Percentiles rank a stretch among this genome's conserved stretches.
phyloP scores from a whole-genome alignment of 2,113 vertebrate species.

The Tauraco erythrolophus region DNA sequence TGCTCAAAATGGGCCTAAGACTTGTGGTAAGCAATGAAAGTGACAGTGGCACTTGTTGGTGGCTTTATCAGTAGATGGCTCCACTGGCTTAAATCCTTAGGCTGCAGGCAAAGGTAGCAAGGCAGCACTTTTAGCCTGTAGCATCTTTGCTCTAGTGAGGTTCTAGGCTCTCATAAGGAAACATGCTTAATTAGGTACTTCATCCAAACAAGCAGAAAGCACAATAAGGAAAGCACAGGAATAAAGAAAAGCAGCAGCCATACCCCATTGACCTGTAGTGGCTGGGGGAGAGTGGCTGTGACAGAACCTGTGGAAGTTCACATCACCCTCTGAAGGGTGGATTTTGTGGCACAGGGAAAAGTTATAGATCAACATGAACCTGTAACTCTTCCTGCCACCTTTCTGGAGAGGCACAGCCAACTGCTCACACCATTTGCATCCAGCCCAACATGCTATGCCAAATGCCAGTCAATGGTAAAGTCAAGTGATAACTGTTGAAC shows the following conservation, averaged over 20 bases:
- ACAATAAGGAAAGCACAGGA: neutral
- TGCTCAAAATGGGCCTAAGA: neutral
- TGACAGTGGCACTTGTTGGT: neutral
- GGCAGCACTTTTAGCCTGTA: neutral
- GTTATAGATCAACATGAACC: neutral
- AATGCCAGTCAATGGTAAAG: neutral
- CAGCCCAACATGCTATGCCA: neutral
- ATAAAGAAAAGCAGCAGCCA: neutral
- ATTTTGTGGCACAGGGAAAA: neutral
- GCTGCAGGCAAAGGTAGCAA: neutral
- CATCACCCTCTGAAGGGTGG: neutral
- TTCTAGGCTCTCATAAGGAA: neutral
- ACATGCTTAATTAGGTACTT: neutral
- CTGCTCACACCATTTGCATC: rapidly evolving
- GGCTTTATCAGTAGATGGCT: neutral
- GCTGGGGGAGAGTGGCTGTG: neutral
- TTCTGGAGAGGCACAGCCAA: neutral
- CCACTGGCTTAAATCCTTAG: neutral
- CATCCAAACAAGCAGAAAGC: neutral
- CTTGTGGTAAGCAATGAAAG: neutral
- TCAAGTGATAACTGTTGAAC: neutral
- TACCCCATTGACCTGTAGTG: neutral
- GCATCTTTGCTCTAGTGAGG: neutral
- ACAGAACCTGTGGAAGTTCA: neutral
- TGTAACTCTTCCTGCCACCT: neutral